phyloP scores from a whole-genome alignment of 2,797 vertebrate genomes.

The Acanthiza pusilla region DNA sequence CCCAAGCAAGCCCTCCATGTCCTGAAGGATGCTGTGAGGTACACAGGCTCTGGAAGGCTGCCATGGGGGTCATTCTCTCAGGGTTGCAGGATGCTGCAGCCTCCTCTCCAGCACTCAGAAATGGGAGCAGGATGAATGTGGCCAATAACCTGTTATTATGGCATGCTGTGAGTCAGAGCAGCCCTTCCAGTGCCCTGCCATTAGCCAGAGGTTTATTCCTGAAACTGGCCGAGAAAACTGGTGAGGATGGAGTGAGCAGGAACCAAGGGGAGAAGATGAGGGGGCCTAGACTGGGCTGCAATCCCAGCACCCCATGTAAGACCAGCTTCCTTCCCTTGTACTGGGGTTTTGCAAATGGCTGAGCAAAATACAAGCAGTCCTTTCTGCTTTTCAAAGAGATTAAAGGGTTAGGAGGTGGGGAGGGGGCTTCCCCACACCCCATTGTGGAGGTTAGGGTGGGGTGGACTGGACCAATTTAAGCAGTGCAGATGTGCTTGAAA shows the following conservation, averaged over 20 bases:
- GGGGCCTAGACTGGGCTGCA: neutral
- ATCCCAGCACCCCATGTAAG: neutral
- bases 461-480: neutral
- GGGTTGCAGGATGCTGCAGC: neutral
- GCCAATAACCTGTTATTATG: neutral
- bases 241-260: neutral
- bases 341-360: neutral
- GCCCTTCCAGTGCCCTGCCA: neutral
- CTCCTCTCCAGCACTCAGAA: neutral
- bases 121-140: neutral
- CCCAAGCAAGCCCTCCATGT: accelerated
- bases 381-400: neutral
- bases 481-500: neutral
- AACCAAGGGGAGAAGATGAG: neutral
- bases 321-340: neutral
- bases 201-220: neutral
- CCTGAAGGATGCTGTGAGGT: neutral
- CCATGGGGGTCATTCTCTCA: accelerated
- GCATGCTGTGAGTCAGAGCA: neutral
- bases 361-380: neutral
- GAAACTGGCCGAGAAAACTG: neutral
- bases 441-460: neutral
- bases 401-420: neutral
- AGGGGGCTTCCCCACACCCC: neutral
- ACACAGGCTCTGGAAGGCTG: neutral